phyloP scores from a whole-genome alignment of 2,113 vertebrate species.

The Zeus faber region DNA sequence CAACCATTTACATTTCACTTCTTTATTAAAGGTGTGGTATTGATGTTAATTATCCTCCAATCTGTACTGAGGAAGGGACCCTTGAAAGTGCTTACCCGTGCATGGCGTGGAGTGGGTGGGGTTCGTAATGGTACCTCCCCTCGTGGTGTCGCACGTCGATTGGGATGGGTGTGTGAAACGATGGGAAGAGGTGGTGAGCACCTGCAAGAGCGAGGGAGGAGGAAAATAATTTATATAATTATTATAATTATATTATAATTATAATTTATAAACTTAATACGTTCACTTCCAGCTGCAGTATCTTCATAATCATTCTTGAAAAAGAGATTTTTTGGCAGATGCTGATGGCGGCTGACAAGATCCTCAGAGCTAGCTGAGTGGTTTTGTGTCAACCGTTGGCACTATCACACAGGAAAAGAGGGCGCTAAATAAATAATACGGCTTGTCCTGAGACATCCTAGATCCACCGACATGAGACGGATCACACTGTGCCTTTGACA shows the following conservation, averaged over 20 bases:
- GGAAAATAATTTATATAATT: constrained; percentile 9
- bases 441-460: constrained; percentile 79
- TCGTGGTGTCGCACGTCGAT: constrained; percentile 97
- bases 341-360: constrained; percentile 71
- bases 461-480: constrained; percentile 86
- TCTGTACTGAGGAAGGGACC: background rate
- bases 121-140: constrained; percentile 95
- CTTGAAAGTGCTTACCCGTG: constrained; percentile 85
- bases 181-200: constrained; percentile 88
- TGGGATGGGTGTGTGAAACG: constrained; percentile 92
- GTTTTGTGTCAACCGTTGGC: constrained; percentile 64
- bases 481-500: constrained; percentile 82
- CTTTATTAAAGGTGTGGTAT: too few species aligned
- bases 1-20: too few species aligned
- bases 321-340: too few species aligned
- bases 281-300: too few species aligned
- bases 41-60: too few species aligned
- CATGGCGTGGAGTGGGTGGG: constrained; percentile 87
- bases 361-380: constrained; percentile 72
- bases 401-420: constrained; percentile 77
- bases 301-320: too few species aligned
- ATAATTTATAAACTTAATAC: too few species aligned
- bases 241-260: too few species aligned
- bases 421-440: constrained; percentile 88
- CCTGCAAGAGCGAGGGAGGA: constrained; percentile 66